Conservation (phyloP, 2,113 vertebrate genomes). For the Tretioscincus oriximinensis region DNA sequence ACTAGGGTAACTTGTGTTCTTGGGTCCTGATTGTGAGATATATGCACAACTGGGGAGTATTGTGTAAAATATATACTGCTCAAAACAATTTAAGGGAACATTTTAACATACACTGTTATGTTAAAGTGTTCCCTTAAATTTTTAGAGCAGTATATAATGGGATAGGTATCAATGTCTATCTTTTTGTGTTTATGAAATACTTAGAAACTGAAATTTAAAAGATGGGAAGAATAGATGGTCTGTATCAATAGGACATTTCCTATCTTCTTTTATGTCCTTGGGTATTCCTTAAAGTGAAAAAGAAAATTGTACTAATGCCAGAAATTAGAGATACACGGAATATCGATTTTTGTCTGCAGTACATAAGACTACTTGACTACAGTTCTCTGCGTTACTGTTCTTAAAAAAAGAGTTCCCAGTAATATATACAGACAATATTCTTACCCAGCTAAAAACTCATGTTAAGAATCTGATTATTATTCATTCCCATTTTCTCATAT, state of each 20-base stretch:
- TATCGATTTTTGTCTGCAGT: not conserved
- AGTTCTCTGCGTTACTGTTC: not conserved
- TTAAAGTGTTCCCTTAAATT: no score
- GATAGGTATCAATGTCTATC: no score
- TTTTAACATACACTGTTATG: no score
- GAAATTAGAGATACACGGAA: not conserved
- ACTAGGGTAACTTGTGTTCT: no score
- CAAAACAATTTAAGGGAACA: no score
- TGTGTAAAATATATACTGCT: no score
- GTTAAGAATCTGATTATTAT: not conserved
- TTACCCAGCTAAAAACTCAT: not conserved
- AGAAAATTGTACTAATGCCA: not conserved
- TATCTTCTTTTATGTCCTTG: not conserved
- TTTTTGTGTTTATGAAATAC: no score
- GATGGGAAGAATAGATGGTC: no score
- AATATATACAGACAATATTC: not conserved
- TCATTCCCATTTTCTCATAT: not conserved
- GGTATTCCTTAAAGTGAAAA: not conserved
- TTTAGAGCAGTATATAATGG: no score
- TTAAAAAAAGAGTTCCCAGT: no score
- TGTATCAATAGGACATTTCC: no score
- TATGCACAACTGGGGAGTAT: not conserved
- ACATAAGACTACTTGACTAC: not conserved
- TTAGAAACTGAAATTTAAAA: no score
- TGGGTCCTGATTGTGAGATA: not conserved